Conservation (phyloP, 2,113 vertebrate species). For the Cynopterus brachyotis region DNA sequence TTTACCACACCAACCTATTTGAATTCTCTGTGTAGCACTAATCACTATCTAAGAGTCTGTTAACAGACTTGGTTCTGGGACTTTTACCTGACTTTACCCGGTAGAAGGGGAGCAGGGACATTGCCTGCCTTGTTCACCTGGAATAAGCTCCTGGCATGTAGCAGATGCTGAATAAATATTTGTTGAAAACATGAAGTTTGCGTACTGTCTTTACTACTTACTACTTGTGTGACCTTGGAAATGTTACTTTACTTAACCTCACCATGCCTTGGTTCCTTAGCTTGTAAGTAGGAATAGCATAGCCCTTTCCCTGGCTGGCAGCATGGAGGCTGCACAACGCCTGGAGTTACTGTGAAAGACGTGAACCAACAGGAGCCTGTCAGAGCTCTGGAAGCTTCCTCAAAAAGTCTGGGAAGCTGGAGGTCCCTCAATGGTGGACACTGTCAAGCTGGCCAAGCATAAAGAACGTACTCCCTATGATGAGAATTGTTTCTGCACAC, state of each 20-base stretch:
- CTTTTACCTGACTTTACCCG: not conserved
- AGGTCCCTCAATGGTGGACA: not conserved
- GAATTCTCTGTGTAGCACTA: too few species aligned
- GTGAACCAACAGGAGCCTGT: not conserved
- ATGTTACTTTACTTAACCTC: not conserved
- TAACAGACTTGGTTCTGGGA: not conserved
- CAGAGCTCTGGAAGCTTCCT: not conserved
- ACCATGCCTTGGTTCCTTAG: not conserved
- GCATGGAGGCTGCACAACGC: not conserved
- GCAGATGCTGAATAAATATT: not conserved
- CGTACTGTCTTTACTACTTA: not conserved
- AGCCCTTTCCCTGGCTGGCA: too few species aligned
- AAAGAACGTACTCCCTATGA: not conserved
- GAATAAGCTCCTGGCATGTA: not conserved
- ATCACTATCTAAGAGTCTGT: too few species aligned
- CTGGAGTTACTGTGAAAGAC: not conserved
- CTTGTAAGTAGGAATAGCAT: not conserved
- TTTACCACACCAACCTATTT: not conserved
- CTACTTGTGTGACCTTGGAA: not conserved
- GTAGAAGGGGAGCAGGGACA: not conserved
- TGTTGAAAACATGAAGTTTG: not conserved
- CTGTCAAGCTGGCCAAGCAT: not conserved
- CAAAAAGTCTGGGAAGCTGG: not conserved
- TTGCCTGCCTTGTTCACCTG: not conserved
- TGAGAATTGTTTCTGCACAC: constrained; percentile 39